phyloP scores from a whole-genome alignment of 2,797 vertebrate species.

The Lindbergichthys nudifrons region DNA sequence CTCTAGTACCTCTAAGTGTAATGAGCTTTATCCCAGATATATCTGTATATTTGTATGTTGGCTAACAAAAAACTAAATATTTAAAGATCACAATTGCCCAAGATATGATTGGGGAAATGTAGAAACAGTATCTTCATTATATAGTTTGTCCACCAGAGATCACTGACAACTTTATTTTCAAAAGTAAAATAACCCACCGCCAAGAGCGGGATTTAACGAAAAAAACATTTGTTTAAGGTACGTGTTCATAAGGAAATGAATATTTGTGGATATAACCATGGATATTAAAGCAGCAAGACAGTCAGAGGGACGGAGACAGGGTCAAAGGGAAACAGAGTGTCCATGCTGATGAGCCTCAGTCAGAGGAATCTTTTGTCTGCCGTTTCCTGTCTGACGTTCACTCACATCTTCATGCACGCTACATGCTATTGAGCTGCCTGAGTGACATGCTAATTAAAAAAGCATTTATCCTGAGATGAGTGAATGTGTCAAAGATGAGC shows the following conservation, averaged over 20 bases:
- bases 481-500: slow-evolving; percentile 59
- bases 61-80: background rate
- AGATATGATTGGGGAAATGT: background rate
- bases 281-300: background rate
- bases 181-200: background rate
- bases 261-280: background rate
- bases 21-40: background rate
- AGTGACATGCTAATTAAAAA: slow-evolving; percentile 59
- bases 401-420: background rate
- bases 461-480: slow-evolving; percentile 52
- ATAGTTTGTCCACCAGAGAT: slow-evolving; percentile 3
- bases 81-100: background rate
- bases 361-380: slow-evolving; percentile 61
- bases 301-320: background rate
- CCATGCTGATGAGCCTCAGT: slow-evolving; percentile 39
- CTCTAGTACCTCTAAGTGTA: background rate
- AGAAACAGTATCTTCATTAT: background rate
- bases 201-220: background rate
- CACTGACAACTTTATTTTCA: background rate
- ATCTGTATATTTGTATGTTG: too few species aligned
- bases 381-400: slow-evolving; percentile 56
- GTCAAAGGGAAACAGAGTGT: slow-evolving; percentile 16
- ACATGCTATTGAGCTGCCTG: background rate
- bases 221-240: background rate
- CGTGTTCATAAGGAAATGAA: background rate